Conservation (phyloP, 2,113 vertebrate species). For the Rhinogobius similis region DNA sequence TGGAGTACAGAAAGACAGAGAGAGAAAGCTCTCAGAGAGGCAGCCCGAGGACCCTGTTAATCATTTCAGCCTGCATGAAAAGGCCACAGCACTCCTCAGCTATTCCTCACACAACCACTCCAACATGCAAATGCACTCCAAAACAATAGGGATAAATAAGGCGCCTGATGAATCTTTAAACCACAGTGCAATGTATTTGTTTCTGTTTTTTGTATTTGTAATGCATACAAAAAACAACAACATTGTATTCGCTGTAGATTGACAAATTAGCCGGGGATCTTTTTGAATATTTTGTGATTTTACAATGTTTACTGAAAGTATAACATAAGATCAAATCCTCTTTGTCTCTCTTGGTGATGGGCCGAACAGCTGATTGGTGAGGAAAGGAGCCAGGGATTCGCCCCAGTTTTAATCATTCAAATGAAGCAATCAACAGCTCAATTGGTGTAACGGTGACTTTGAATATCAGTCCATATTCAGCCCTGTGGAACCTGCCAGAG, state of each 20-base stretch:
- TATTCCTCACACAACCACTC: slow-evolving; percentile 37
- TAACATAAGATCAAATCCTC: slow-evolving; percentile 10
- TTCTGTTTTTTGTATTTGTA: slow-evolving; percentile 24
- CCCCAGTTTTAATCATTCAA: slow-evolving; percentile 62
- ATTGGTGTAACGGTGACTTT: slow-evolving; percentile 68
- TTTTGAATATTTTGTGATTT: slow-evolving; percentile 2
- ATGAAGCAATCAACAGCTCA: slow-evolving; percentile 61
- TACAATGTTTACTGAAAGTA: slow-evolving; percentile 24
- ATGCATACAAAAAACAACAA: slow-evolving; percentile 7
- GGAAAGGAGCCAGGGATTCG: slow-evolving; percentile 37
- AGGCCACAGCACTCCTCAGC: slow-evolving; percentile 57
- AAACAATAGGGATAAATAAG: slow-evolving; percentile 44
- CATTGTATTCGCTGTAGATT: slow-evolving; percentile 12
- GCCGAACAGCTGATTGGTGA: slow-evolving; percentile 9
- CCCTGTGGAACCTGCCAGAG: slow-evolving; percentile 48
- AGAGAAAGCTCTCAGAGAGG: slow-evolving; percentile 60
- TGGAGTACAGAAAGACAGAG: slow-evolving; percentile 61
- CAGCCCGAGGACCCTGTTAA: slow-evolving; percentile 65
- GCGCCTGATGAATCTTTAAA: slow-evolving; percentile 48
- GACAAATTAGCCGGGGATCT: slow-evolving; percentile 7
- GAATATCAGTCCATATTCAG: slow-evolving; percentile 39
- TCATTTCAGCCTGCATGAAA: slow-evolving; percentile 64
- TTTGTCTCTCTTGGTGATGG: slow-evolving; percentile 19
- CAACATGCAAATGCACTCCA: slow-evolving; percentile 18
- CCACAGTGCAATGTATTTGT: slow-evolving; percentile 23